These are phyloP conservation scores for Xiphophorus hellerii DNA, from an alignment of 2,113 vertebrate species.

Conservation along the genomic window DNA sequence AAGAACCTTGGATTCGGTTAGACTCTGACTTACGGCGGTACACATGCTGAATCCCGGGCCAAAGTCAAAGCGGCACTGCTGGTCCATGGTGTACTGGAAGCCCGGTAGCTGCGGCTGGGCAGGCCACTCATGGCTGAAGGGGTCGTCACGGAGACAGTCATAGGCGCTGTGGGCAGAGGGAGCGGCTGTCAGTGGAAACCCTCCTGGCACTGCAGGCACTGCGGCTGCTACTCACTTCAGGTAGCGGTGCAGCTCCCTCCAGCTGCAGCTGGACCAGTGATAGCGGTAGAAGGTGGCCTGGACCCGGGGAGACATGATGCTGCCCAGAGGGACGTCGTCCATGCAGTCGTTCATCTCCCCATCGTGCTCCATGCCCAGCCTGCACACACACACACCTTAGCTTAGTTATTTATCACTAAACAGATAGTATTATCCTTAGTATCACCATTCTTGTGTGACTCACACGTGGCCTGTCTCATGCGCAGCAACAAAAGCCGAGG, in stretches of 20 bases:
- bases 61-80: slow-evolving; percentile 96
- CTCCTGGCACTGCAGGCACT: no score
- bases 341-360: slow-evolving; percentile 92
- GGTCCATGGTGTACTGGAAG: slow-evolving; percentile 94
- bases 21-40: slow-evolving; percentile 85
- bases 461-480: slow-evolving; percentile 97
- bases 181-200: not conserved
- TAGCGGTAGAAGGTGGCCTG: slow-evolving; percentile 95
- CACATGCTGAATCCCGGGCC: slow-evolving; percentile 95
- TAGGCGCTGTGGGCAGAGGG: slow-evolving; percentile 82
- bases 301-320: slow-evolving; percentile 97
- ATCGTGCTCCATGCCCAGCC: slow-evolving; percentile 95
- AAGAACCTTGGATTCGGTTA: no score
- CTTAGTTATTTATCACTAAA: not conserved
- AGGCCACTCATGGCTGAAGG: slow-evolving; percentile 93
- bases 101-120: slow-evolving; percentile 90
- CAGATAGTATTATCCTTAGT: not conserved
- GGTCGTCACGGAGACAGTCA: slow-evolving; percentile 95
- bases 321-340: slow-evolving; percentile 92
- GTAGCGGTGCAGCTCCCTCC: slow-evolving; percentile 91
- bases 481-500: slow-evolving; percentile 93
- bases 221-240: slow-evolving; percentile 80
- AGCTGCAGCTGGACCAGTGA: slow-evolving; percentile 97
- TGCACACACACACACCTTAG: slow-evolving; percentile 49
- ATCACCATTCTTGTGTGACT: slow-evolving; percentile 58